Evolutionary conservation across 1,140 invertebrate species (phyloP).

Genomic region (Schlechtendalia chinensis): DNA sequence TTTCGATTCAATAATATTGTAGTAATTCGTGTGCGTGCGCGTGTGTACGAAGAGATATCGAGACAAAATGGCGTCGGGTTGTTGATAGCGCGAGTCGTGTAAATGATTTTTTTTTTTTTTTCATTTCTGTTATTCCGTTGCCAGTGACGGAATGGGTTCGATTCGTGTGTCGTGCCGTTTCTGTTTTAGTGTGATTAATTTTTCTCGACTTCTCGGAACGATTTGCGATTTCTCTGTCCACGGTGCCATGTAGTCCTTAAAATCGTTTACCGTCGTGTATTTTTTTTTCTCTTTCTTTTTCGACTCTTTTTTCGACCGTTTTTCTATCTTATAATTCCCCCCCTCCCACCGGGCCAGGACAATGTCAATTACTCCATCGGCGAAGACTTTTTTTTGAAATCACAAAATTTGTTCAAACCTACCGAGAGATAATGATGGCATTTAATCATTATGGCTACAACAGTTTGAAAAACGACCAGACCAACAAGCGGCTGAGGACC

Average conservation of each 20-base stretch:
- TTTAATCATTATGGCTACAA: constrained; percentile 38
- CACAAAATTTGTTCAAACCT: not conserved
- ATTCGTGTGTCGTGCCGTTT: not conserved
- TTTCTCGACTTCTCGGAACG: not conserved
- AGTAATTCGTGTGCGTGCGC: not conserved
- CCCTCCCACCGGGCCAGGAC: not conserved
- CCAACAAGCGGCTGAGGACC: constrained; percentile 32
- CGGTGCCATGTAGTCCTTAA: constrained; percentile 39
- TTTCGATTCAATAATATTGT: not conserved
- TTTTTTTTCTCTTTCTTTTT: not conserved
- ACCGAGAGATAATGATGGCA: constrained; percentile 25
- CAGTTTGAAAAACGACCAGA: constrained; percentile 36
- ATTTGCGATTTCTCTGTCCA: not conserved
- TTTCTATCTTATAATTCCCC: not conserved
- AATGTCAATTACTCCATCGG: not conserved
- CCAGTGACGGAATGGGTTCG: not conserved
- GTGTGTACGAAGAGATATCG: constrained; percentile 22
- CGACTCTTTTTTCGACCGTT: too few species aligned
- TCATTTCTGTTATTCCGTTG: not conserved
- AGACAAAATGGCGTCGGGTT: constrained; percentile 44
- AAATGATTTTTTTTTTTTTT: not conserved
- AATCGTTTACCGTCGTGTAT: not conserved
- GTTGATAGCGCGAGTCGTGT: constrained; percentile 29
- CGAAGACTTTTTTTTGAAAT: not conserved
- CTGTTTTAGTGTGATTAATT: constrained; percentile 7